Conservation (phyloP, 2,113 vertebrate species). For the Emydocephalus ijimae region DNA sequence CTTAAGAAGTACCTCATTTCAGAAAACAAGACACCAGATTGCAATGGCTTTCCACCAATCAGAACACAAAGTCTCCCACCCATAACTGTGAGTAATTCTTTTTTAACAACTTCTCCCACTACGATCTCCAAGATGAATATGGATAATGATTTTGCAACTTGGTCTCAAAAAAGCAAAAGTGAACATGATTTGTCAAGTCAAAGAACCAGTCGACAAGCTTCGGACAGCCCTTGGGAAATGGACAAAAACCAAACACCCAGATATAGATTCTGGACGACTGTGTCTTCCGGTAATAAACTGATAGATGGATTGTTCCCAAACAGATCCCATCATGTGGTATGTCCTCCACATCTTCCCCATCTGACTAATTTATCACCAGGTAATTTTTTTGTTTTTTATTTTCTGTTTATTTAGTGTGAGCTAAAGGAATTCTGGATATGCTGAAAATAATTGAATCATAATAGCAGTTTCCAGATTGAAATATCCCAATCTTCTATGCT, state of each 20-base stretch:
- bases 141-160: constrained; percentile 58
- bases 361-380: constrained; percentile 73
- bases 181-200: constrained; percentile 76
- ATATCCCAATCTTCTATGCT: neutral
- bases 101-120: constrained; percentile 65
- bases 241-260: constrained; percentile 64
- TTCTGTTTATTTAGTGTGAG: neutral
- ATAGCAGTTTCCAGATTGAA: neutral
- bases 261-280: constrained; percentile 67
- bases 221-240: constrained; percentile 66
- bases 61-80: constrained; percentile 81
- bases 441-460: neutral
- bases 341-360: constrained; percentile 70
- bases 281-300: constrained; percentile 66
- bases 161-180: constrained; percentile 77
- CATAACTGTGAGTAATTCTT: constrained; percentile 68
- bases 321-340: constrained; percentile 60
- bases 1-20: constrained; percentile 63
- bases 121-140: constrained; percentile 45
- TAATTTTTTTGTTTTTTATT: constrained; percentile 51
- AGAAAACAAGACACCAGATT: constrained; percentile 65
- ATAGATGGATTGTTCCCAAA: constrained; percentile 65
- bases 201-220: constrained; percentile 61
- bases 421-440: neutral
- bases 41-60: constrained; percentile 70